phyloP scores from a whole-genome alignment of 2,113 vertebrate genomes.

The Notarius quadriscutis region DNA sequence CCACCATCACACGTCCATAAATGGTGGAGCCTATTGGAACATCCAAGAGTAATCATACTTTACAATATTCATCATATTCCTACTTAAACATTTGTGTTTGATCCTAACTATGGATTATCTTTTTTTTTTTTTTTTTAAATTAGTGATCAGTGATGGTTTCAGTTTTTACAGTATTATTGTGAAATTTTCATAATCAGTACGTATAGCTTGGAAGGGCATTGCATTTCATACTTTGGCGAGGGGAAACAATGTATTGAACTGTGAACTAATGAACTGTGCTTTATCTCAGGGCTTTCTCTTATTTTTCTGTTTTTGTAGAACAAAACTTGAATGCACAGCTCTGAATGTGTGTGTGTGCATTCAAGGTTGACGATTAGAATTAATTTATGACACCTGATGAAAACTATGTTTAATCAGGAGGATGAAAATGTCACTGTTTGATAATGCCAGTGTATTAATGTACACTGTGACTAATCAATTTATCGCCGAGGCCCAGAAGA shows the following conservation, averaged over 20 bases:
- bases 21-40: constrained; percentile 67
- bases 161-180: not conserved
- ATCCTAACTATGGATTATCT: not conserved
- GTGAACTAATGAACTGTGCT: not conserved
- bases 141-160: not conserved
- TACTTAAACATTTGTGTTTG: not conserved
- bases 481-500: too few species aligned
- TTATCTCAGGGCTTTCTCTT: not conserved
- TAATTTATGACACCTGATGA: not conserved
- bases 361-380: not conserved
- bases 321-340: not conserved
- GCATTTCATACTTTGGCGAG: too few species aligned
- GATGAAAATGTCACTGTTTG: not conserved
- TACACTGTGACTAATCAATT: too few species aligned
- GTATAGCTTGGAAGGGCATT: not conserved
- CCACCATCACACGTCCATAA: constrained; percentile 74
- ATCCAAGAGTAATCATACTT: not conserved
- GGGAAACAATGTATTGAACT: not conserved
- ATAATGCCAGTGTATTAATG: not conserved
- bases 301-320: not conserved
- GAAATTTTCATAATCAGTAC: not conserved
- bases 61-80: not conserved
- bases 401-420: not conserved
- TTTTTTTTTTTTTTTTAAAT: not conserved
- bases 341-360: not conserved